Evolutionary conservation across 2,888 invertebrate genomes (phyloP).

Genomic region (Poecilobothrus nobilitatus): DNA sequence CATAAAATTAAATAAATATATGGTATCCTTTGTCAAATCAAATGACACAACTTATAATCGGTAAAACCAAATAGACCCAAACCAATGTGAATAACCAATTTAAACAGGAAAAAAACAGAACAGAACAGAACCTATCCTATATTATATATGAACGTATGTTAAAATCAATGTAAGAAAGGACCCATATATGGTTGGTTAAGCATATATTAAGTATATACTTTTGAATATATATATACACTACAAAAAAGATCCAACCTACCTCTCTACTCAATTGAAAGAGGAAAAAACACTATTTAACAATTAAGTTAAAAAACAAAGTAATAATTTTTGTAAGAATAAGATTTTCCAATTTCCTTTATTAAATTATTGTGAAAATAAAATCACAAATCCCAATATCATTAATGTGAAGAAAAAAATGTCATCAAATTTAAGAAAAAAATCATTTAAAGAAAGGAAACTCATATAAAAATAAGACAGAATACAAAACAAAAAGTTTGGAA

Average conservation of each 20-base stretch:
- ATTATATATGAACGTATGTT: too few relatives aligned
- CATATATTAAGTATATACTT: not conserved
- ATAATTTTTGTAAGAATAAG: not conserved
- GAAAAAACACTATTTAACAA: too few relatives aligned
- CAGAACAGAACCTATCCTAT: not conserved
- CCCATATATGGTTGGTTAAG: not conserved
- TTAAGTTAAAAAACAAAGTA: not conserved
- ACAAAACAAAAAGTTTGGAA: too few relatives aligned
- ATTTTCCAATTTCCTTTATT: not conserved
- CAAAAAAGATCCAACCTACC: too few relatives aligned
- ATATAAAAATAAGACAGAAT: too few relatives aligned
- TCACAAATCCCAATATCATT: too few relatives aligned
- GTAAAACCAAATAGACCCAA: not conserved
- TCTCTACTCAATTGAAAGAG: too few relatives aligned
- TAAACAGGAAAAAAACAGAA: not conserved
- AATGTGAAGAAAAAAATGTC: too few relatives aligned
- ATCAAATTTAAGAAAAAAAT: too few relatives aligned
- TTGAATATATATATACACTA: not conserved
- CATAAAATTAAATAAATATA: not conserved
- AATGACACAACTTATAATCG: conserved; percentile 3
- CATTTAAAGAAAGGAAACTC: too few relatives aligned
- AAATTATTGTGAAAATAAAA: not conserved
- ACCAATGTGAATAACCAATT: not conserved
- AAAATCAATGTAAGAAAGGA: too few relatives aligned
- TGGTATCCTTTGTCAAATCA: conserved; percentile 1